Evolutionary conservation across 2,113 vertebrate genomes (phyloP), one percentile per base, ranked within the genome.

Genomic region (Tichodroma muraria): DNA sequence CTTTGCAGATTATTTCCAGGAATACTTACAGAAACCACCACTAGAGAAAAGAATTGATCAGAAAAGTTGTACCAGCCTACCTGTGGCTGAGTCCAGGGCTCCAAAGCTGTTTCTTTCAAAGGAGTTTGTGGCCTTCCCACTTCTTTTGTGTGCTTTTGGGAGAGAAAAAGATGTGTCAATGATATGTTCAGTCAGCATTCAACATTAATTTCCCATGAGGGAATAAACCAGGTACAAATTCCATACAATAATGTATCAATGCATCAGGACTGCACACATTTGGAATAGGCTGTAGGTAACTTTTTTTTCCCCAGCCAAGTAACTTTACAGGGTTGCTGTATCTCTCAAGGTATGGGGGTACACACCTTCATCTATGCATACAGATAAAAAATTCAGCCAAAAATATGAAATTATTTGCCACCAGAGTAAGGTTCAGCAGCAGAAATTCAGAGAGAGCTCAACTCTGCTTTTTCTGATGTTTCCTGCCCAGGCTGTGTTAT

Each of bases 61-160:
- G 28, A 65, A 89, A 83, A 50, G 59, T 11, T 44, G 38, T 79
- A 76, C 61, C 77, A 81, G 63, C 93, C 85, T 97, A 97, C 97
- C 97, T 97, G 96, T 71, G 97, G 97, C 85, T 97, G 97, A 91
- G 95, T 97, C 97, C 97, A 97, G 23, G 97, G 92, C 59, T 97
- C 97, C 90, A 98, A 56, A 38, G 88, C 24, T 45, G 97, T 83
- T 88, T 98, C 97, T 81, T 98, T 98, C 80, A 97, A 61, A 82
- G 97, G 96, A 63, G 96, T 95, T 72, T 97, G 97, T 53, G 96
- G 95, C 52, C 96, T 96, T 80, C 97, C 97, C 52, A 72, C 35
- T 64, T 98, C 97, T 80, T 96, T 97, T 23, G 92, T 94, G 80
- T 96, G 95, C 97, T 97, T 77, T 93, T 75, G 47, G 27, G 70